Percentiles rank a stretch among this genome's conserved stretches.
These are phyloP conservation scores for Craseonycteris thonglongyai DNA, from an alignment of 2,113 vertebrate species.

Conservation along the genomic window DNA sequence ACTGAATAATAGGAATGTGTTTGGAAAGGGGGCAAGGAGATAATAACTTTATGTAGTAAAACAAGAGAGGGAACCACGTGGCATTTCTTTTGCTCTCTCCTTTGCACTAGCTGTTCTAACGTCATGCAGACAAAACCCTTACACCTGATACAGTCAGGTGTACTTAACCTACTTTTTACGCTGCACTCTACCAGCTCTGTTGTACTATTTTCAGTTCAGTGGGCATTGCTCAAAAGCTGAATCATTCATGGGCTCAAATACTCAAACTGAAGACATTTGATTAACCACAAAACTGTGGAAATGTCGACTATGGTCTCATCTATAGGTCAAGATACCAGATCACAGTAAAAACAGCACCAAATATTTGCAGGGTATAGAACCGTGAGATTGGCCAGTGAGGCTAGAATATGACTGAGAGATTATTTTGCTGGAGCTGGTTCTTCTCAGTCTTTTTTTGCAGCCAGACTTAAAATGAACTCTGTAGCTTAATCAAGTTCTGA, in stretches of 20 bases:
- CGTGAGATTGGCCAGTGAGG: fast-evolving
- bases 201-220: not conserved
- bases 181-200: not conserved
- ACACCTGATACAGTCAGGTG: not conserved
- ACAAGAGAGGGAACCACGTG: not conserved
- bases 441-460: not conserved
- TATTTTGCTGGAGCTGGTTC: not conserved
- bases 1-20: not conserved
- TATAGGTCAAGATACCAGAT: not conserved
- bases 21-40: not conserved
- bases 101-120: not conserved
- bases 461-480: not conserved
- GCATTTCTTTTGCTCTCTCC: not conserved
- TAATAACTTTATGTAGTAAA: not conserved
- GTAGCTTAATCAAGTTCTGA: not conserved
- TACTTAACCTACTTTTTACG: not conserved
- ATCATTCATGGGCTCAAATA: fast-evolving
- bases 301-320: not conserved
- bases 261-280: not conserved
- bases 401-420: fast-evolving
- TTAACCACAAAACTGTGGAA: not conserved
- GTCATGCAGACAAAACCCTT: not conserved
- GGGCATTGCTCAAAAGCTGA: not conserved
- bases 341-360: not conserved
- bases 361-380: not conserved